Evolutionary conservation across 2,113 vertebrate species (phyloP).

Genomic region (Oncorhynchus nerka): DNA sequence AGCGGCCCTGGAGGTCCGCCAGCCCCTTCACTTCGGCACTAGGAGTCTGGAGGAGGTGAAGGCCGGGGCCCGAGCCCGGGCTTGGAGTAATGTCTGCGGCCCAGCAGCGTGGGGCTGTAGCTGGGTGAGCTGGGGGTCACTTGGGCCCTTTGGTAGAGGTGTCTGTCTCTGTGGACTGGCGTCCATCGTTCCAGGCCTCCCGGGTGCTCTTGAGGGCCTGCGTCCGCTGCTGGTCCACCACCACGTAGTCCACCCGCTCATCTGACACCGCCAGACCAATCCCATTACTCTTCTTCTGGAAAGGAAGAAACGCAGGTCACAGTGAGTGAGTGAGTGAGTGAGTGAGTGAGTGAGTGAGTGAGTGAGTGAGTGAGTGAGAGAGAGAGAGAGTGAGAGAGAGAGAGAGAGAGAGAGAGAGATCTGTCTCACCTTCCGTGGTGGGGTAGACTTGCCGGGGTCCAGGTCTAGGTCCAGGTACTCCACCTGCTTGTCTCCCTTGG

Average conservation of each 20-base stretch:
- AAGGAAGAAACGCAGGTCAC: background rate
- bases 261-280: constrained; percentile 86
- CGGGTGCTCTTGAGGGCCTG: constrained; percentile 93
- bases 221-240: constrained; percentile 95
- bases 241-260: constrained; percentile 96
- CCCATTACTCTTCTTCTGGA: constrained; percentile 89
- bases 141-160: constrained; percentile 86
- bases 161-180: constrained; percentile 93
- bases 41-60: constrained; percentile 26
- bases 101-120: constrained; percentile 8
- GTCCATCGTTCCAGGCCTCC: constrained; percentile 94
- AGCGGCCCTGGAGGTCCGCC: constrained; percentile 44
- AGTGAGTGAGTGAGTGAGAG: no score
- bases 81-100: constrained; percentile 24
- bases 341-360: background rate
- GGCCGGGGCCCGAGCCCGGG: constrained; percentile 32
- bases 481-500: constrained; percentile 97
- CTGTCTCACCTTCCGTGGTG: constrained; percentile 86
- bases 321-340: background rate
- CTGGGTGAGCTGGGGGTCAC: constrained; percentile 68
- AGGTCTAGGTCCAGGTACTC: constrained; percentile 96
- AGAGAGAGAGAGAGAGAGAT: no score
- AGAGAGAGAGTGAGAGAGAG: background rate
- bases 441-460: constrained; percentile 91
- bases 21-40: constrained; percentile 18